phyloP scores from a whole-genome alignment of 1,140 invertebrate genomes.

The Patella vulgata region DNA sequence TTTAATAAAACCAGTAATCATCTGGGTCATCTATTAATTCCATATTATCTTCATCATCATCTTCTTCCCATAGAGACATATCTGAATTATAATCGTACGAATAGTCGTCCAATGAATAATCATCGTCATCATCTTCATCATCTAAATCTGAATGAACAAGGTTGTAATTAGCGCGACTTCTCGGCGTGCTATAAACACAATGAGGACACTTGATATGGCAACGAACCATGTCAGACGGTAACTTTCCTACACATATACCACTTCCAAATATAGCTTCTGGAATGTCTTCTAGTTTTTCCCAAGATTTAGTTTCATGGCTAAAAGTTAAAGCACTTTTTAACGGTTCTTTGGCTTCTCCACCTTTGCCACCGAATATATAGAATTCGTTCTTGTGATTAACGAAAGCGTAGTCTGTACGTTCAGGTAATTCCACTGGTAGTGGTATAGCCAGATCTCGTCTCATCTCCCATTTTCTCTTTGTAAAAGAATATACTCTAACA shows the following conservation, averaged over 20 bases:
- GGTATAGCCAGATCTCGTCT: slow-evolving; percentile 29
- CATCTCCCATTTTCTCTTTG: slow-evolving; percentile 24
- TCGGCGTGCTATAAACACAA: slow-evolving; percentile 34
- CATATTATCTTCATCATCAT: neutral
- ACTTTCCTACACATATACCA: slow-evolving; percentile 28
- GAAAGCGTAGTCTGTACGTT: slow-evolving; percentile 31
- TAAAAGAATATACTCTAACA: slow-evolving; percentile 32
- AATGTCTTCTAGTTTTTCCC: slow-evolving; percentile 38
- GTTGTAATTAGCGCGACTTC: slow-evolving; percentile 36
- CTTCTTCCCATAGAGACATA: neutral
- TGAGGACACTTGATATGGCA: slow-evolving; percentile 53
- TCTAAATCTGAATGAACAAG: slow-evolving; percentile 31
- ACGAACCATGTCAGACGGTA: slow-evolving; percentile 40
- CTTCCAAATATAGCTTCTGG: slow-evolving; percentile 40
- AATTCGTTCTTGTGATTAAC: slow-evolving; percentile 35
- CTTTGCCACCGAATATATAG: slow-evolving; percentile 50
- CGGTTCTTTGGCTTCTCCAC: slow-evolving; percentile 14
- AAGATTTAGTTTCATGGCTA: slow-evolving; percentile 30
- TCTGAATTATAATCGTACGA: slow-evolving; percentile 7
- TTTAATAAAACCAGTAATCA: too few species aligned
- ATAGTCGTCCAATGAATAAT: slow-evolving; percentile 35
- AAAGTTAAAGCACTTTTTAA: slow-evolving; percentile 32
- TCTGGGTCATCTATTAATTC: too few species aligned
- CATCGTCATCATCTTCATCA: slow-evolving; percentile 42
- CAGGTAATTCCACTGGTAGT: slow-evolving; percentile 23